Evolutionary conservation across 2,797 vertebrate genomes (phyloP).

Genomic region (Bucorvus abyssinicus): DNA sequence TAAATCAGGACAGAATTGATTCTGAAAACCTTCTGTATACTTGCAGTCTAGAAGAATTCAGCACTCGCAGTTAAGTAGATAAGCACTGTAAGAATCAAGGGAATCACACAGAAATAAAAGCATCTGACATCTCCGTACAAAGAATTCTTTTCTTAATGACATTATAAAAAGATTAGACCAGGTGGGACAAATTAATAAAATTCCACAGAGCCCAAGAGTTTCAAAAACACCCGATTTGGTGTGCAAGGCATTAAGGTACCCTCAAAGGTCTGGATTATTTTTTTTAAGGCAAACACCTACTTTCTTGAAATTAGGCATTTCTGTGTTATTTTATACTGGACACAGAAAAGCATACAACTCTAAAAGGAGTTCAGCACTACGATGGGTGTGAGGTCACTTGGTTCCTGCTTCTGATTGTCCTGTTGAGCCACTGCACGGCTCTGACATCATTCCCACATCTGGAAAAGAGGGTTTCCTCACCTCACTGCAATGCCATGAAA

Average conservation of each 20-base stretch:
- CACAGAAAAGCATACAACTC: not conserved
- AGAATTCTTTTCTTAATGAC: not conserved
- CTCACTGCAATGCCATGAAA: not conserved
- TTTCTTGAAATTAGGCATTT: not conserved
- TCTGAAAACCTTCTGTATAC: not conserved
- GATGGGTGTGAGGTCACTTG: not conserved
- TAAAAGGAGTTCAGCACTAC: not conserved
- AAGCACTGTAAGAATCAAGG: not conserved
- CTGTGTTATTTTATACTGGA: not conserved
- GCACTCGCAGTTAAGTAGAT: not conserved
- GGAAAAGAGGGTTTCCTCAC: not conserved
- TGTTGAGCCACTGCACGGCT: not conserved
- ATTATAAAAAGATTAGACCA: not conserved
- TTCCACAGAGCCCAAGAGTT: not conserved
- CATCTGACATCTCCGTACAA: not conserved
- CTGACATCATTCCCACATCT: not conserved
- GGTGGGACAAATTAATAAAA: not conserved
- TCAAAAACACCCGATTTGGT: not conserved
- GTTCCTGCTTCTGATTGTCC: not conserved
- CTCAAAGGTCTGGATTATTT: not conserved
- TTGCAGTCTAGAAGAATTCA: not conserved
- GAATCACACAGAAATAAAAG: not conserved
- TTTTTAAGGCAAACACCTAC: not conserved
- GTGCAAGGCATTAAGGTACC: not conserved
- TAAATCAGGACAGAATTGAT: not conserved